Evolutionary conservation across 2,113 vertebrate species (phyloP).

Genomic region (Lamprologus callipterus): DNA sequence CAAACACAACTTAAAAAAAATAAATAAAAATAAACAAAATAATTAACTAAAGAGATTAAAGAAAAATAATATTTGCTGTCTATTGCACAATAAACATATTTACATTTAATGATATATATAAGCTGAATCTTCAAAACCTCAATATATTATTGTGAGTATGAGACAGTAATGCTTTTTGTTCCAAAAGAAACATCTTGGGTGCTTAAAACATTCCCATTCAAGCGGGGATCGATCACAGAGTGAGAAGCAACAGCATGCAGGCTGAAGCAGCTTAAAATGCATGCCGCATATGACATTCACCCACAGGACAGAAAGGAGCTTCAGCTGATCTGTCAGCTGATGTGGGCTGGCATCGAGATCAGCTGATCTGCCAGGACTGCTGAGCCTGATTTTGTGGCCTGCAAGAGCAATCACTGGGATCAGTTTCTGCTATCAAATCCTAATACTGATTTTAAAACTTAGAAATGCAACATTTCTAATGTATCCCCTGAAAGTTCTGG

Average conservation of each 20-base stretch:
- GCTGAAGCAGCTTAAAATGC: not conserved
- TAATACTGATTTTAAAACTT: not conserved
- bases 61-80: not conserved
- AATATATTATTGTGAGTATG: not conserved
- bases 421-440: not conserved
- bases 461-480: not conserved
- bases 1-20: not conserved
- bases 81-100: not conserved
- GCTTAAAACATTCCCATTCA: not conserved
- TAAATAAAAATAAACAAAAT: not conserved
- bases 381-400: not conserved
- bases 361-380: not conserved
- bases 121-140: not conserved
- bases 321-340: not conserved
- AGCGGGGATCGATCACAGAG: not conserved
- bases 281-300: not conserved
- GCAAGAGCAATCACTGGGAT: not conserved
- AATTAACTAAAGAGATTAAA: not conserved
- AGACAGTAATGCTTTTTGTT: not conserved
- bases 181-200: not conserved
- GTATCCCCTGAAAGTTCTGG: not conserved
- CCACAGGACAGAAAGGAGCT: not conserved
- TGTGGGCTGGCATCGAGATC: not conserved
- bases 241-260: not conserved
- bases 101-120: not conserved